Evolutionary conservation across 2,797 vertebrate genomes (phyloP).

Genomic region (Gymnodraco acuticeps): DNA sequence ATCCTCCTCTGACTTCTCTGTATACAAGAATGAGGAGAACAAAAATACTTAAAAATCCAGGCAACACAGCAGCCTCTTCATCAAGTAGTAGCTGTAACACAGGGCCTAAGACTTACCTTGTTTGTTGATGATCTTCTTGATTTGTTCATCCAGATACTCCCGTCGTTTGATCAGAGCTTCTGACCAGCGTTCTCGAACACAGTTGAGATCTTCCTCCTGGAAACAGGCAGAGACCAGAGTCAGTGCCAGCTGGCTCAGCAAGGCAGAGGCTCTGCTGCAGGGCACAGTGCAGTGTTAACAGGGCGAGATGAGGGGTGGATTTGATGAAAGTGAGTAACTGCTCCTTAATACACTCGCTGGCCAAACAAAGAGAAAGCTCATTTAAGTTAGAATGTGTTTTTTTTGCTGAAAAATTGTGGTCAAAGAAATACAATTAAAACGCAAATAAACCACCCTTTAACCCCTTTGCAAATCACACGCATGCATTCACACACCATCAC

Average conservation of each 20-base stretch:
- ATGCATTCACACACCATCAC: constrained; percentile 19
- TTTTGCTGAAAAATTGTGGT: constrained; percentile 19
- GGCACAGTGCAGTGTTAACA: constrained; percentile 22
- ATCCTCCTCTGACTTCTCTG: constrained; percentile 96
- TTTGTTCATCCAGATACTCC: constrained; percentile 97
- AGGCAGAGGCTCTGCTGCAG: constrained; percentile 11
- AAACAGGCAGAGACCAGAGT: constrained; percentile 52
- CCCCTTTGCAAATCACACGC: constrained; percentile 25
- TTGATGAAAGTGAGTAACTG: constrained; percentile 14
- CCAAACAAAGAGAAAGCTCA: constrained; percentile 29
- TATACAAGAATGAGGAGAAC: constrained; percentile 1
- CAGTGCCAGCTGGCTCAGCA: constrained; percentile 31
- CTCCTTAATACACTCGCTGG: constrained; percentile 21
- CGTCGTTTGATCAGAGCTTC: constrained; percentile 95
- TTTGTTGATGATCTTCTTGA: constrained; percentile 98
- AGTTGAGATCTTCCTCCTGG: constrained; percentile 98
- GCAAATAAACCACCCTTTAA: constrained; percentile 4
- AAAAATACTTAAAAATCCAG: neutral
- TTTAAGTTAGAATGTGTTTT: constrained; percentile 27
- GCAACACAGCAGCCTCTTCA: neutral
- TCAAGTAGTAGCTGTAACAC: neutral
- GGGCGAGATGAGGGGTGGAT: constrained; percentile 10
- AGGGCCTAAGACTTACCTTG: constrained; percentile 82
- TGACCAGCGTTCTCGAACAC: constrained; percentile 95
- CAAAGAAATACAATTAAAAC: constrained; percentile 8